A percentile compares a stretch with the other conserved stretches of the same genome.
These are phyloP conservation scores for Enoplosus armatus DNA, from an alignment of 2,797 vertebrate genomes.

Conservation along the genomic window DNA sequence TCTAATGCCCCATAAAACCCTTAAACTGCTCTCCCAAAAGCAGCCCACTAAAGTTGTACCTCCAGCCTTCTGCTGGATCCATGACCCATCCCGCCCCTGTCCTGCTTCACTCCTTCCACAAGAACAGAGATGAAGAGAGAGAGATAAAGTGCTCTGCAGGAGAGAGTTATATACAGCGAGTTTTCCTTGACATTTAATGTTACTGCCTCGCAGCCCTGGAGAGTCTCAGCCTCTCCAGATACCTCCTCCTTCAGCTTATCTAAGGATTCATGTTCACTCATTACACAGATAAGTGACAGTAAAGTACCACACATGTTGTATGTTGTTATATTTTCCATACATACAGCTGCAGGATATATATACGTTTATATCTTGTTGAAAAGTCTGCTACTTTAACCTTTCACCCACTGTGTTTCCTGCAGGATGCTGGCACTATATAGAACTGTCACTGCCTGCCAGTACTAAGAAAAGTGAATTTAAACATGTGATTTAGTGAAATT, in stretches of 20 bases:
- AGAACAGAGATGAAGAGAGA: constrained; percentile 57
- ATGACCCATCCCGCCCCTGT: constrained; percentile 51
- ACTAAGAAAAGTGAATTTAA: not conserved
- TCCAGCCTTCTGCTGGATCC: constrained; percentile 38
- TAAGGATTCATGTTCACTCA: constrained; percentile 29
- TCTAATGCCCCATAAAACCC: constrained; percentile 61
- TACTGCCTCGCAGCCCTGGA: constrained; percentile 55
- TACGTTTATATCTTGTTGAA: constrained; percentile 4
- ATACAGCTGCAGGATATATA: not conserved
- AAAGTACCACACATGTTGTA: constrained; percentile 24
- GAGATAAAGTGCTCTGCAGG: constrained; percentile 60
- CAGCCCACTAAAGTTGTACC: constrained; percentile 11
- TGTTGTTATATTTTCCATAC: constrained; percentile 15
- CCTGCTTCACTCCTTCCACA: constrained; percentile 21
- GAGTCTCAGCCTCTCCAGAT: constrained; percentile 48
- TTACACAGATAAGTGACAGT: constrained; percentile 14
- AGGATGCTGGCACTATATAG: not conserved
- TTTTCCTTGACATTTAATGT: constrained; percentile 66
- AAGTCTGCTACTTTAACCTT: not conserved
- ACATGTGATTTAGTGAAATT: too few species aligned
- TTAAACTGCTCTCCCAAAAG: constrained; percentile 36
- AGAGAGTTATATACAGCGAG: constrained; percentile 57
- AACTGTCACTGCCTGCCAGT: not conserved
- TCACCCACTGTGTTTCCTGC: not conserved
- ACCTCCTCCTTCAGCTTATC: constrained; percentile 28